Conservation (phyloP, 1,140 invertebrate genomes). For the Cydia amplana region DNA sequence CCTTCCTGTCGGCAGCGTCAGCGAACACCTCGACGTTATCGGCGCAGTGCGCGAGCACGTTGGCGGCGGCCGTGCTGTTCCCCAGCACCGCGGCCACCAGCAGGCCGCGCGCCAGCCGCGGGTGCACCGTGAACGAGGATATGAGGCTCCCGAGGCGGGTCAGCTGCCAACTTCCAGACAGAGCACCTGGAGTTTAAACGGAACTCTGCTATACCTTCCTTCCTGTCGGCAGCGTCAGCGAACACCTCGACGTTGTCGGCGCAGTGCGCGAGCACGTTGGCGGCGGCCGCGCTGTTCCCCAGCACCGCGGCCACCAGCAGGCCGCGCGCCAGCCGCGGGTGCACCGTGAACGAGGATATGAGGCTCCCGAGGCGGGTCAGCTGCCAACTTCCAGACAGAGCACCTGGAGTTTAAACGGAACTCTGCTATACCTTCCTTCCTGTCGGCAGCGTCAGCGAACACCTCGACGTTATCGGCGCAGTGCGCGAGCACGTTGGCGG, state of each 20-base stretch:
- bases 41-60: slow-evolving; percentile 48
- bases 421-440: slow-evolving; percentile 65
- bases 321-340: too few relatives aligned
- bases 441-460: slow-evolving; percentile 55
- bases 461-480: slow-evolving; percentile 51
- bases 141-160: too few relatives aligned
- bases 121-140: too few relatives aligned
- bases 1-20: slow-evolving; percentile 51
- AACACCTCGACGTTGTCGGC: slow-evolving; percentile 62
- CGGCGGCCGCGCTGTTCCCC: neutral
- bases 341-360: too few relatives aligned
- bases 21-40: slow-evolving; percentile 63
- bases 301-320: neutral
- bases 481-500: slow-evolving; percentile 43
- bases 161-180: too few relatives aligned
- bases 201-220: too few relatives aligned
- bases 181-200: too few relatives aligned
- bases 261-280: neutral
- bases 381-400: too few relatives aligned
- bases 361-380: too few relatives aligned
- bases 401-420: too few relatives aligned
- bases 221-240: slow-evolving; percentile 43
- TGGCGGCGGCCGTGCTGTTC: neutral
- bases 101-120: too few relatives aligned
- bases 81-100: slow-evolving; percentile 78